These are phyloP conservation scores for Chloroclysta siterata DNA, from an alignment of 2,888 invertebrate species.

Conservation along the genomic window DNA sequence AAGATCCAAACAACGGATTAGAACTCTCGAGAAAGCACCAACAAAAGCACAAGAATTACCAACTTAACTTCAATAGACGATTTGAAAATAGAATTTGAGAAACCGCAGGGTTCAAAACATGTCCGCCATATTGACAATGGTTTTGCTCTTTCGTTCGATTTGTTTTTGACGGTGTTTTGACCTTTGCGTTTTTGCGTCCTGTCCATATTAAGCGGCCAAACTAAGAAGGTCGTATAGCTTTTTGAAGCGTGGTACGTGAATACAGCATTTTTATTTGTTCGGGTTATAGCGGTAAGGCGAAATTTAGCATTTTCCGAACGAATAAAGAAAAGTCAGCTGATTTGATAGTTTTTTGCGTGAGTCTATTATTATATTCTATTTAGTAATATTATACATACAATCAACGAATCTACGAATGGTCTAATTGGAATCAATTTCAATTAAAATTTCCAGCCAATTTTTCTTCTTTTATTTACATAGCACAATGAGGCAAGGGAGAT, in stretches of 20 bases:
- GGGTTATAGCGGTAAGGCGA: constrained; percentile 54
- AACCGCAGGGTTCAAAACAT: constrained; percentile 60
- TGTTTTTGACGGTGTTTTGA: constrained; percentile 82
- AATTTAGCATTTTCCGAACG: constrained; percentile 42
- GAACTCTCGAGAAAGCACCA: constrained; percentile 31
- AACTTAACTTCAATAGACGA: constrained; percentile 31
- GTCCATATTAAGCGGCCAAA: constrained; percentile 67
- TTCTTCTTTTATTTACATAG: constrained; percentile 33
- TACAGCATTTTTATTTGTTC: constrained; percentile 53
- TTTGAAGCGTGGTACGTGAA: constrained; percentile 47
- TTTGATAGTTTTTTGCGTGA: constrained; percentile 9
- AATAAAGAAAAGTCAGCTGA: constrained; percentile 41
- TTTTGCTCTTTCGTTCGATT: constrained; percentile 66
- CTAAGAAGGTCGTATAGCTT: constrained; percentile 50
- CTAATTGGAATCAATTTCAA: too few relatives aligned
- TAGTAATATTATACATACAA: neutral
- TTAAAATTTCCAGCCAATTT: too few relatives aligned
- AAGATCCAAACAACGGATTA: constrained; percentile 30
- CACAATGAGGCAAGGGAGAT: constrained; percentile 30
- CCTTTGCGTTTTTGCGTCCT: constrained; percentile 80
- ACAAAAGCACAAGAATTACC: constrained; percentile 32
- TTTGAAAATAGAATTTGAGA: constrained; percentile 51
- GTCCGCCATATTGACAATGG: constrained; percentile 78
- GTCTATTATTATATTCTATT: neutral
- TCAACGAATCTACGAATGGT: neutral